Evolutionary conservation across 2,113 vertebrate species (phyloP), one percentile per base, ranked within the genome.

Genomic region (Neopipo cinnamomea): DNA sequence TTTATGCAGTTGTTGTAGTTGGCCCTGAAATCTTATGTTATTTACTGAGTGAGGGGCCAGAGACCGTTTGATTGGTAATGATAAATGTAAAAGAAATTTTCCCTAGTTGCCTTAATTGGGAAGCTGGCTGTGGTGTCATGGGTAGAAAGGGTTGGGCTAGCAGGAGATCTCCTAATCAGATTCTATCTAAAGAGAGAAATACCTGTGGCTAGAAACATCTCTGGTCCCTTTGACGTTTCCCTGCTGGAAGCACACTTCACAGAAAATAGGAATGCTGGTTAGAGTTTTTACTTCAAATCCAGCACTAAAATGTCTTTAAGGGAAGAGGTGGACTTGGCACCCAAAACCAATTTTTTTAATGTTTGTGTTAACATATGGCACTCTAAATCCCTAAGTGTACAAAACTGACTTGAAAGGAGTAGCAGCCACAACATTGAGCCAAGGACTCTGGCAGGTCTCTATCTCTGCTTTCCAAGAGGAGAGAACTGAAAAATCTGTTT

Each of bases 371-470:
- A 22, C 81, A 77, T 81, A 88, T 76, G 74, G 37, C 13, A 55
- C 49, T 94, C 66, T 42, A 79, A 92, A 84, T 80, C 66, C 75
- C 74, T 73, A 65, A 80, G 73, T 87, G 49, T 88, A 22, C 52
- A 89, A 89, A 85, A 77, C 77, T 71, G 50, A 41, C 63, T 84
- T 83, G 41, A 83, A 93, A 93, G 80, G 70, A 74, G 53, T 42
- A 52, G 31, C 71, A 93, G 42, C 37, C 41, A 55, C 58, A 93
- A 50, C 21, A 25, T 84, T 89, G 14, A 95, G 86, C 77, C 91
- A 95, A 84, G 28, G 52, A 66, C 28, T 92, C 37, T 92, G 91
- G 56, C 91, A 96, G 49, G 86, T 91, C 63, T 89, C 61, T 95
- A 20, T 67, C 78, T 93, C 63, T 75, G 27, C 83, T 92, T 90